Evolutionary conservation across 2,113 vertebrate species (phyloP).

Genomic region (Centropus bengalensis): DNA sequence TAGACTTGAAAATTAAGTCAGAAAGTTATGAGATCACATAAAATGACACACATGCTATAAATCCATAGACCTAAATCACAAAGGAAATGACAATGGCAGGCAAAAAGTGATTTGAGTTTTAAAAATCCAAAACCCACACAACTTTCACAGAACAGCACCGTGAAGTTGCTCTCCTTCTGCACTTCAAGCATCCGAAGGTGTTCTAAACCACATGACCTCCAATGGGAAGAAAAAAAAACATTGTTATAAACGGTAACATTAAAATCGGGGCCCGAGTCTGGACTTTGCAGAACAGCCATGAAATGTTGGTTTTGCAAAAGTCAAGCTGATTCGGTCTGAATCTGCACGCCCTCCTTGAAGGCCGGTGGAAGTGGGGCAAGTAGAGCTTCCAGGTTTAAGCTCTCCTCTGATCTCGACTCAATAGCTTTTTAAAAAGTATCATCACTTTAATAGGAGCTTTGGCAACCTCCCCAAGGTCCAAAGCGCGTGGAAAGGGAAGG

Average conservation of each 20-base stretch:
- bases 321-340: background rate
- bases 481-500: background rate
- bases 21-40: background rate
- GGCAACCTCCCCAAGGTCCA: background rate
- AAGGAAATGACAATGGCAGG: background rate
- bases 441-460: background rate
- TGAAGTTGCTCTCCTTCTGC: background rate
- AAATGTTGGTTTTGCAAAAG: background rate
- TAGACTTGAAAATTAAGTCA: background rate
- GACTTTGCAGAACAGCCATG: background rate
- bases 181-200: background rate
- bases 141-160: background rate
- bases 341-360: background rate
- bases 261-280: background rate
- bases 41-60: background rate
- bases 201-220: background rate
- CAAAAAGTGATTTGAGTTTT: background rate
- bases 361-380: background rate
- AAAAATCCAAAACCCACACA: background rate
- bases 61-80: background rate
- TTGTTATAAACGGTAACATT: background rate
- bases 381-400: background rate
- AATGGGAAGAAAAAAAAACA: background rate
- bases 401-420: background rate
- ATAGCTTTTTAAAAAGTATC: background rate